Evolutionary conservation across 2,113 vertebrate species (phyloP), one percentile per base, ranked within the genome.

Genomic region (Chlamydotis undulata): DNA sequence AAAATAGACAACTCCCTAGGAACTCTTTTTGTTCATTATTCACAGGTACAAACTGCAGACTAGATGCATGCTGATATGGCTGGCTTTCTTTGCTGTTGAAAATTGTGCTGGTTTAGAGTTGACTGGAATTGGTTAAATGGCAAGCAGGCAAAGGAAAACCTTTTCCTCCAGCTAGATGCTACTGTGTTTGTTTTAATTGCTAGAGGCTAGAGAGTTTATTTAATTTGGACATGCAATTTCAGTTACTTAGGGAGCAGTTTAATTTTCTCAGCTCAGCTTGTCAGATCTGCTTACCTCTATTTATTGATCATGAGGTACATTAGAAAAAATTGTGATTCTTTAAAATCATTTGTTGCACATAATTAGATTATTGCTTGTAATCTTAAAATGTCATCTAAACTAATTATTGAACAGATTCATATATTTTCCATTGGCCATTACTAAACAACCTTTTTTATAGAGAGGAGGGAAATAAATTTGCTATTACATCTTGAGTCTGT

Each of bases 221-320:
- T 75, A 52, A 91, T 89, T 75, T 83, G 61, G 71, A 69, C 24
- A n/a, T 60, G 68, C n/a, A 77, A 41, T 90, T 80, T 61, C 70
- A 81, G 26, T 89, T 93, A 43, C 49, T 87, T 56, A 88, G 19
- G 47, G 64, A n/a, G 31, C 60, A 67, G 60, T 78, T 89, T 70
- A 71, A 47, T 92, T 92, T 96, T 96, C 33, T 91, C 35, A 82
- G n/a, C 59, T 90, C 29, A 64, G 15, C 3, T 90, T 92, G 47
- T 73, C 69, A 56, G 39, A 84, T 41, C 31, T 76, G 35, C 31
- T 63, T 87, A 75, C 89, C 18, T 39, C 22, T 79, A 17, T 89
- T 87, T 90, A 53, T 82, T 93, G 64, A 60, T 83, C 28, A 39
- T 11, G 75, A 71, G 10, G 21, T 50, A 24, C 35, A 43, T 59